Conservation (phyloP, 2,888 invertebrate species). For the Melanargia galathea region DNA sequence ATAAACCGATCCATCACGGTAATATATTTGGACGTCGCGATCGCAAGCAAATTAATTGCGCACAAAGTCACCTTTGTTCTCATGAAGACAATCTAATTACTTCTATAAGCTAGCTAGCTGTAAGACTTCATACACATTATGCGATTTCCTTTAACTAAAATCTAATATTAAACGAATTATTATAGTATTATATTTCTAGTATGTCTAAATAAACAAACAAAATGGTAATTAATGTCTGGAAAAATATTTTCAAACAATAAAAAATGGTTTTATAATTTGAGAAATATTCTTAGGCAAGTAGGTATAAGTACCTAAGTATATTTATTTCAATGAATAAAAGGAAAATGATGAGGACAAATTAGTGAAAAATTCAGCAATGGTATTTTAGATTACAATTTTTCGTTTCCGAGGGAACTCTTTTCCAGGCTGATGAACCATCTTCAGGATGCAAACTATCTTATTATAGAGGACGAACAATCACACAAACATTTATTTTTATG, state of each 20-base stretch:
- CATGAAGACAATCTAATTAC: slow-evolving; percentile 66
- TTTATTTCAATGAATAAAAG: not conserved
- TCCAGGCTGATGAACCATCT: no score
- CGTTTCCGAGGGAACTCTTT: no score
- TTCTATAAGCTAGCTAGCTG: slow-evolving; percentile 55
- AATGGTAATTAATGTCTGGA: no score
- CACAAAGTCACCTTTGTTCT: slow-evolving; percentile 62
- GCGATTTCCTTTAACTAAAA: not conserved
- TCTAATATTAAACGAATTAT: not conserved
- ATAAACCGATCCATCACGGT: slow-evolving; percentile 30
- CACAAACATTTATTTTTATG: no score
- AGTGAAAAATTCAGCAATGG: not conserved
- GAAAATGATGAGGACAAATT: not conserved
- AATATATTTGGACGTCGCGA: slow-evolving; percentile 31
- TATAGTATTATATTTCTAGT: no score
- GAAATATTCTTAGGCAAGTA: no score
- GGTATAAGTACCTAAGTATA: no score
- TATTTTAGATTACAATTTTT: not conserved
- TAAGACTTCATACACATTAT: slow-evolving; percentile 39
- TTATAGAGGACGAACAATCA: no score
- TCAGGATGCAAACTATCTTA: no score
- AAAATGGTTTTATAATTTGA: no score
- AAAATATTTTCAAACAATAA: no score
- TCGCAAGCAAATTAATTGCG: slow-evolving; percentile 45
- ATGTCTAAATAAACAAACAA: no score